A percentile compares a stretch with the other conserved stretches of the same genome.
Evolutionary conservation across 1,140 invertebrate species (phyloP).

Genomic region (Melipona quadrifasciata): DNA sequence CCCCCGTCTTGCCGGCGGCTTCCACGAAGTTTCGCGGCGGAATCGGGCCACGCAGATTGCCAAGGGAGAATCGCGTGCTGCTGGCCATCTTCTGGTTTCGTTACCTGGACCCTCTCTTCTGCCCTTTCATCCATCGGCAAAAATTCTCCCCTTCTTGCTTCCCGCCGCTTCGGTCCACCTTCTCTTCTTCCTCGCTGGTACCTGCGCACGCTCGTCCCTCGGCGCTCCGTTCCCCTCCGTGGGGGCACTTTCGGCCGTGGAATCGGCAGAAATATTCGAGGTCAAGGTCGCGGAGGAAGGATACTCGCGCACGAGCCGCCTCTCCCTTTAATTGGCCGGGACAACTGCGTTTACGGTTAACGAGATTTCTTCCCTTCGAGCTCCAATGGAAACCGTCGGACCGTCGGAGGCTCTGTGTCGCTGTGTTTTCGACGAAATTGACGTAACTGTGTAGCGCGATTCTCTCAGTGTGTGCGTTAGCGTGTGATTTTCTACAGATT

Average conservation of each 20-base stretch:
- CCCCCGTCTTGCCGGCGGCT: conserved; percentile 2
- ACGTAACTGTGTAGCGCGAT: no score
- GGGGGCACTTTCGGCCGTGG: no score
- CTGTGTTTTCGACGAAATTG: no score
- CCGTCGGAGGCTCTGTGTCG: no score
- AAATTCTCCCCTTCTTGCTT: neutral
- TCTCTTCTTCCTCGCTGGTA: conserved; percentile 5
- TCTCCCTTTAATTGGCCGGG: neutral
- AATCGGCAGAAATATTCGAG: conserved; percentile 25
- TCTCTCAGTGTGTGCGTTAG: no score
- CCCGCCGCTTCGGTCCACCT: neutral
- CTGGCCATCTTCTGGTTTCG: conserved; percentile 34
- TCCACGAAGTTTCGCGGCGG: conserved; percentile 38
- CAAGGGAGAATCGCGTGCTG: conserved; percentile 37
- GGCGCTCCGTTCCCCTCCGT: neutral
- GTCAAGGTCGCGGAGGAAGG: conserved; percentile 1
- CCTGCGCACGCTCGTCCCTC: neutral
- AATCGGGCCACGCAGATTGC: conserved; percentile 44
- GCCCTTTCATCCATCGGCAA: conserved; percentile 35
- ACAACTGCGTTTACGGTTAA: neutral
- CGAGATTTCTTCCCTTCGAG: neutral
- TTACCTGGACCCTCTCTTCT: neutral
- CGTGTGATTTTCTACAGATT: no score
- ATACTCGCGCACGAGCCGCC: neutral
- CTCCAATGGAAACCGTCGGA: no score